These are phyloP conservation scores for Muscina levida DNA, from an alignment of 2,888 invertebrate species.

Conservation along the genomic window DNA sequence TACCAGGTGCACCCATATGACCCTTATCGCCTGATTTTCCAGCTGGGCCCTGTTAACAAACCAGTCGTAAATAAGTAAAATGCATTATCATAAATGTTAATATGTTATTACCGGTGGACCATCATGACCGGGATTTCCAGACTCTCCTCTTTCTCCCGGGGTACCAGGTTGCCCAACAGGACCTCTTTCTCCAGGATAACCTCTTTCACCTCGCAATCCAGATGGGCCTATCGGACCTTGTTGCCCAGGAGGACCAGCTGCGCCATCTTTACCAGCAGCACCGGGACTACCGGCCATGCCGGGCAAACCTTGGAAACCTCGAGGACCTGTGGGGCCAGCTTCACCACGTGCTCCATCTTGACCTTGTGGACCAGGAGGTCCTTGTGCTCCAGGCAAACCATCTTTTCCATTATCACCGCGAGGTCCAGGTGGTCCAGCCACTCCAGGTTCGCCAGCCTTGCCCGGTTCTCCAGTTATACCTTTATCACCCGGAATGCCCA, in stretches of 20 bases:
- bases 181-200: conserved; percentile 89
- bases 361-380: conserved; percentile 87
- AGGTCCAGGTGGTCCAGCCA: conserved; percentile 87
- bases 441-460: conserved; percentile 87
- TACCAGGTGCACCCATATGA: conserved; percentile 88
- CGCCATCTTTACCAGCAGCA: conserved; percentile 90
- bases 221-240: conserved; percentile 83
- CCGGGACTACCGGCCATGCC: conserved; percentile 88
- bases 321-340: conserved; percentile 87
- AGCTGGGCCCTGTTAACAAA: conserved; percentile 80
- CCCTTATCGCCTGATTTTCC: conserved; percentile 88
- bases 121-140: conserved; percentile 81
- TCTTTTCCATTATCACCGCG: conserved; percentile 90
- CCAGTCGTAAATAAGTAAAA: not conserved
- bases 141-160: conserved; percentile 81
- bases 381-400: conserved; percentile 87
- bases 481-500: conserved; percentile 85
- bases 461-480: conserved; percentile 88
- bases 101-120: conserved; percentile 82
- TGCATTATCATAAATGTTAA: not conserved
- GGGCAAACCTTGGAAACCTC: conserved; percentile 89
- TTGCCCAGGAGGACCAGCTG: conserved; percentile 86
- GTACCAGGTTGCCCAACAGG: conserved; percentile 83
- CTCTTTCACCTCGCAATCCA: conserved; percentile 85
- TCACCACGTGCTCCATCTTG: conserved; percentile 88